These are phyloP conservation scores for Drosophila seclusa DNA, from an alignment of 2,888 invertebrate genomes.

Conservation along the genomic window DNA sequence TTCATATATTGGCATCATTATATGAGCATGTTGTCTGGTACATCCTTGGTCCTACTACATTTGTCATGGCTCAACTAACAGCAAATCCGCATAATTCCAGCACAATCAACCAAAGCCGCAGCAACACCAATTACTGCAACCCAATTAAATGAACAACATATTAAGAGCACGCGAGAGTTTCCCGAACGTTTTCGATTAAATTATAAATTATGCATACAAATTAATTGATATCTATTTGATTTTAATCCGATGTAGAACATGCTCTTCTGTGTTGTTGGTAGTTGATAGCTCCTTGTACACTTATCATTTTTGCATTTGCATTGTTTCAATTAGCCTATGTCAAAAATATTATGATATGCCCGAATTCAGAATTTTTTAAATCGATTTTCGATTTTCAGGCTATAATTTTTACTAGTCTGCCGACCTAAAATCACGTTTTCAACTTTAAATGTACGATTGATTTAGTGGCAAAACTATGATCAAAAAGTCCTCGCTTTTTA, in stretches of 20 bases:
- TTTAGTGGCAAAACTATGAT: no score
- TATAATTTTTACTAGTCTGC: no score
- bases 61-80: constrained; percentile 46
- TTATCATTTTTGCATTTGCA: no score
- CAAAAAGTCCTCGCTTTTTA: no score
- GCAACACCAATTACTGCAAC: constrained; percentile 22
- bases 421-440: no score
- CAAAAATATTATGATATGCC: no score
- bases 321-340: no score
- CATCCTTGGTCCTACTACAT: constrained; percentile 41
- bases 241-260: neutral
- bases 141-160: constrained; percentile 15
- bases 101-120: constrained; percentile 11
- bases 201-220: neutral
- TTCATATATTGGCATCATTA: constrained; percentile 53
- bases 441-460: no score
- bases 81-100: constrained; percentile 47
- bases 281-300: neutral
- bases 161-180: neutral
- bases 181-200: neutral
- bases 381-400: no score
- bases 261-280: neutral
- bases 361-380: no score
- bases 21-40: neutral
- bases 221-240: neutral